Evolutionary conservation across 2,888 invertebrate species (phyloP).

Genomic region (Lumbricus terrestris): DNA sequence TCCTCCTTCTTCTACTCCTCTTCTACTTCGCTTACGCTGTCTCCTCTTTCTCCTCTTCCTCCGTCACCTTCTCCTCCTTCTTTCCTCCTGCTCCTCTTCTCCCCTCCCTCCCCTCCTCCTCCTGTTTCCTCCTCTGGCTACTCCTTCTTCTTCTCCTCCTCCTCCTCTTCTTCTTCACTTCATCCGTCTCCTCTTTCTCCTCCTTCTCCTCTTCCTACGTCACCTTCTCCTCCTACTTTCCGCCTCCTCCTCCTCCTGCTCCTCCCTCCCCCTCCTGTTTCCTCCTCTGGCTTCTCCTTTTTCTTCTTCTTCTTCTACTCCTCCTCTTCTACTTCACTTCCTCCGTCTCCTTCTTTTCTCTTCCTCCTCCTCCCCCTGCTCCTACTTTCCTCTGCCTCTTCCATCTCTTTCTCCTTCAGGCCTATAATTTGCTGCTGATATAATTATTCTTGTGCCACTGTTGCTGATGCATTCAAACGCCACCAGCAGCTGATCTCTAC

Average conservation of each 20-base stretch:
- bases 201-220: neutral
- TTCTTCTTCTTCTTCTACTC: no score
- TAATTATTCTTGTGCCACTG: neutral
- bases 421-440: neutral
- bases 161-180: neutral
- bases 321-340: neutral
- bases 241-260: neutral
- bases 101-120: neutral
- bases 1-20: no score
- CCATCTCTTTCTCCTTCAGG: neutral
- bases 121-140: neutral
- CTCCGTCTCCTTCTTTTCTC: neutral
- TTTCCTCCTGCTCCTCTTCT: neutral
- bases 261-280: neutral
- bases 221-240: neutral
- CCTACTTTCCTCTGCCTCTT: no score
- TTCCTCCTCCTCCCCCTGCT: neutral
- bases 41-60: no score
- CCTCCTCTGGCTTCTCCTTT: no score
- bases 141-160: no score
- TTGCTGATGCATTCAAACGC: neutral
- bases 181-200: no score
- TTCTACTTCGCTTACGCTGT: no score
- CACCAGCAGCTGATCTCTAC: neutral
- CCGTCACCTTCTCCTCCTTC: neutral